phyloP scores from a whole-genome alignment of 1,140 invertebrate species.

The Drosophila asahinai region DNA sequence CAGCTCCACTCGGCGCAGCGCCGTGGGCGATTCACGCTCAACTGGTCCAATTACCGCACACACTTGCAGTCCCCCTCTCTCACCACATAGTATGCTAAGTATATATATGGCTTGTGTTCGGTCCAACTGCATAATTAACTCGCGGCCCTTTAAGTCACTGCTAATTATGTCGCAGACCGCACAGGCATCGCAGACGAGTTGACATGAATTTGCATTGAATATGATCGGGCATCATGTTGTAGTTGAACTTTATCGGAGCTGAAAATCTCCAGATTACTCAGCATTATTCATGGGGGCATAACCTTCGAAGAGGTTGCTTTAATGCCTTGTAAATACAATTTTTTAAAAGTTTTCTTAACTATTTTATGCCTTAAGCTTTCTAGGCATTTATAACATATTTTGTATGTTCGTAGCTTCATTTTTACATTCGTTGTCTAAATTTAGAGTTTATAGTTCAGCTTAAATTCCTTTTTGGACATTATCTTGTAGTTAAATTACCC shows the following conservation, averaged over 20 bases:
- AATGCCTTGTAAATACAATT: neutral
- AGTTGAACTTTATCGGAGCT: constrained; percentile 25
- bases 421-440: too few species aligned
- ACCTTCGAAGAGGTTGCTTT: constrained; percentile 1
- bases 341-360: neutral
- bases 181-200: constrained; percentile 54
- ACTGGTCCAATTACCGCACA: constrained; percentile 68
- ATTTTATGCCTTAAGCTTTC: neutral
- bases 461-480: too few species aligned
- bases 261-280: constrained; percentile 19
- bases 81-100: constrained; percentile 7
- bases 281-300: constrained; percentile 12
- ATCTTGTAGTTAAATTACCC: too few species aligned
- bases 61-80: constrained; percentile 2
- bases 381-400: too few species aligned
- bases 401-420: neutral
- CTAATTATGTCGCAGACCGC: constrained; percentile 77
- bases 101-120: neutral
- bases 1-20: constrained; percentile 41
- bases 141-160: constrained; percentile 56
- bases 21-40: constrained; percentile 73
- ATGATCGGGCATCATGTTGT: constrained; percentile 52
- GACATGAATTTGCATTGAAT: constrained; percentile 74
- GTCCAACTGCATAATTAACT: constrained; percentile 65
- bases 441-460: too few species aligned